phyloP scores from a whole-genome alignment of 2,888 invertebrate genomes.

The Sinopyrophorus schimmeli region DNA sequence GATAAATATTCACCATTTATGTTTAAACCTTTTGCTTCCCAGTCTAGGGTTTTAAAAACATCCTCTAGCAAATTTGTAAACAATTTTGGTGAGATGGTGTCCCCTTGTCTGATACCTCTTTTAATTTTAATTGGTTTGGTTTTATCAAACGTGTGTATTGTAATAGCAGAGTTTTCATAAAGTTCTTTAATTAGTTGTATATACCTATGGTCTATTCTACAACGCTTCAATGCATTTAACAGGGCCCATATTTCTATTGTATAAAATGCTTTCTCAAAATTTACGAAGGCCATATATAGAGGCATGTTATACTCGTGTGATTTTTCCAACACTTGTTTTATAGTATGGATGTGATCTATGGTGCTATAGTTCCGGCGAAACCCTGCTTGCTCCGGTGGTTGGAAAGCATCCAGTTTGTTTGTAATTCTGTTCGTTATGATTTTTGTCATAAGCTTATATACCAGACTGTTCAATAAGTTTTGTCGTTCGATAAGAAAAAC shows the following conservation, averaged over 20 bases:
- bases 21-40: neutral
- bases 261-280: constrained; percentile 6
- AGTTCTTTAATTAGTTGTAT: neutral
- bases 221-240: constrained; percentile 1
- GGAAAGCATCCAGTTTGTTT: neutral
- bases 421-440: neutral
- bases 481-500: no score
- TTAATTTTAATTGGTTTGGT: neutral
- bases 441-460: neutral
- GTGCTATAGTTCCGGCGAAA: no score
- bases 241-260: constrained; percentile 3
- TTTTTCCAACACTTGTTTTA: neutral
- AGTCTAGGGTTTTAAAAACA: neutral
- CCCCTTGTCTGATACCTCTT: no score
- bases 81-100: neutral
- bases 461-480: no score
- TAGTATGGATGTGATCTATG: neutral
- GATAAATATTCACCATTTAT: no score
- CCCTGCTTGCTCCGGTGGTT: neutral
- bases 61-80: neutral
- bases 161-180: neutral
- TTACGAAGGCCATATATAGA: neutral
- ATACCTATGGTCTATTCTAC: neutral
- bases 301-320: neutral
- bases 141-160: neutral